These are phyloP conservation scores for Sylvicola cinctus DNA, from an alignment of 2,888 invertebrate species.

Conservation along the genomic window DNA sequence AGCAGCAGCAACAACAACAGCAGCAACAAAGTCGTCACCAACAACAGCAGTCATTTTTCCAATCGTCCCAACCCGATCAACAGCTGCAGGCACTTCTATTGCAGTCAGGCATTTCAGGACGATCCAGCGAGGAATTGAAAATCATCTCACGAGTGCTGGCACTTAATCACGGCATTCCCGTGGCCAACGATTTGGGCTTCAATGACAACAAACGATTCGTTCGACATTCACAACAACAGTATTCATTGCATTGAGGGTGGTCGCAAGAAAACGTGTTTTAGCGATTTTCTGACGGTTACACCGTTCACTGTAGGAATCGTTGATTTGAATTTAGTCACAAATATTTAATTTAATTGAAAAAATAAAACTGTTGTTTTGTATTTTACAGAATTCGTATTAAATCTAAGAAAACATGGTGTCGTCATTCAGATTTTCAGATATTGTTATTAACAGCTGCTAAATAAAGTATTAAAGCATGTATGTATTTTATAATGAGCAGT, in stretches of 20 bases:
- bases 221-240: background rate
- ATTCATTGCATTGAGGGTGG: background rate
- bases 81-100: slow-evolving; percentile 42
- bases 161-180: slow-evolving; percentile 45
- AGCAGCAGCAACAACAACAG: background rate
- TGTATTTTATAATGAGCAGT: too few species aligned
- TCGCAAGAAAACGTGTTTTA: slow-evolving; percentile 5
- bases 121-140: slow-evolving; percentile 50
- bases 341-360: too few species aligned
- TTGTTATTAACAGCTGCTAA: too few species aligned
- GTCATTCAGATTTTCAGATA: too few species aligned
- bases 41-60: slow-evolving; percentile 10
- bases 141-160: slow-evolving; percentile 65
- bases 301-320: background rate
- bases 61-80: slow-evolving; percentile 9
- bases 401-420: too few species aligned
- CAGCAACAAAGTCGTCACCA: slow-evolving; percentile 11
- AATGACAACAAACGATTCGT: slow-evolving; percentile 1
- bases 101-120: slow-evolving; percentile 37
- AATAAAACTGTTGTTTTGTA: too few species aligned
- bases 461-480: too few species aligned
- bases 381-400: too few species aligned
- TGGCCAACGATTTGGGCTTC: background rate
- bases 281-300: slow-evolving; percentile 4
- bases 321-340: background rate